Evolutionary conservation across 2,113 vertebrate species (phyloP), one percentile per base, ranked within the genome.

Genomic region (Dasypus novemcinctus): DNA sequence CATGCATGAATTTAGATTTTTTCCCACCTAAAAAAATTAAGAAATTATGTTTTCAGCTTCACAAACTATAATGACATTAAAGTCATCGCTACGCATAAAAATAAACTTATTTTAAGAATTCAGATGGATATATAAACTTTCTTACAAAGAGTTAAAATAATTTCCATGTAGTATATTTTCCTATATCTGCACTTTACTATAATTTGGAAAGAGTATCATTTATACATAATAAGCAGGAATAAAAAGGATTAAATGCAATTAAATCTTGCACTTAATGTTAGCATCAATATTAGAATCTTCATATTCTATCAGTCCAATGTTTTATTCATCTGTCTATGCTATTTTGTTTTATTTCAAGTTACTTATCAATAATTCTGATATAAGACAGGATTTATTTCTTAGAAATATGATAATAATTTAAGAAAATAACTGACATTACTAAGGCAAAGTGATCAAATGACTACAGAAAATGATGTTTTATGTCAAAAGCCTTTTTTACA

Each of bases 351-450:
- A 92, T 78, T 93, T 96, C 33, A 93, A 91, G 14, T 87, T 93
- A 89, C 81, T 68, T 92, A 90, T 79, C 72, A 96, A 91, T 13
- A 76, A 86, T 88, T 88, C n/a, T 18, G 54, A 41, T 79, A 66
- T 69, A 91, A 57, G 86, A 71, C 4, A 75, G 21, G 63, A 85
- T 63, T 93, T 57, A 94, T 72, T 95, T 92, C 66, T 49, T 95
- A 68, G 75, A 93, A 97, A 94, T 94, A 82, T 75, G 88, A 75
- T 83, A 96, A 87, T 93, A 90, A 92, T 93, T 92, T 92, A 94
- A 97, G 78, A 95, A 93, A 94, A 95, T 83, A 95, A 66, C 75
- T 92, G 63, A 76, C n/a, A 88, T 57, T 78, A 75, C 63, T 93
- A 3, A 46, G 90, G 63, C n/a, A 86, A 91, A 83, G 79, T 57